Evolutionary conservation across 2,888 invertebrate species (phyloP), one percentile per base, ranked within the genome.

Genomic region (Hydrotaea diabolus): DNA sequence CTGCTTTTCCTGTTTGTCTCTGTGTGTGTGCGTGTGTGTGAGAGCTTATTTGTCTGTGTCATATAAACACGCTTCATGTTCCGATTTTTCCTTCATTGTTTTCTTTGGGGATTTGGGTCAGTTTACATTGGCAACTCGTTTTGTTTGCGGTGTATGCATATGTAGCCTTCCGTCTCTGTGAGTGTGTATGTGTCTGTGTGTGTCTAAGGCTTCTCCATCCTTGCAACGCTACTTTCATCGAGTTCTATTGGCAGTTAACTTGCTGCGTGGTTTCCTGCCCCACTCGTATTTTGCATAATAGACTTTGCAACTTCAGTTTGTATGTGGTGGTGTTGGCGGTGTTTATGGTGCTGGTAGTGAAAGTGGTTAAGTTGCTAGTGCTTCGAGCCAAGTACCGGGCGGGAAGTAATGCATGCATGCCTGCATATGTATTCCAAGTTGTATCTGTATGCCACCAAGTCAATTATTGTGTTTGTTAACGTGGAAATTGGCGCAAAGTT

Each of bases 61-160:
- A n/a, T n/a, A n/a, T n/a, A n/a, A n/a, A n/a, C 66, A 69, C 59
- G 31, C 74, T 82, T 77, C 69, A 77, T 81, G 80, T 77, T 78
- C 59, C 73, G 66, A 62, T 79, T 74, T 53, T 73, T 76, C 64
- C 69, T 59, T 53, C 55, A 74, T 75, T 80, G 81, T 84, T 84
- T 77, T 82, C 82, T 84, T 82, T 80, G 43, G 79, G 79, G 85
- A 85, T 85, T 85, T 82, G 82, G 85, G 85, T 85, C 85, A 85
- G 80, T 82, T 85, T 85, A 80, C 80, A 82, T 66, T 72, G 31
- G 13, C 23, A 43, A 43, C 53, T 66, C 59, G 21, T 46, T 77
- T 49, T 62, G 75, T 62, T 55, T n/a, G 17, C 19, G 23, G 49
- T 55, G 46, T 8, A 23, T 2, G 15, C 49, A 15, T 3, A 9